Evolutionary conservation across 2,113 vertebrate species (phyloP), one percentile per base, ranked within the genome.

Genomic region (Melanerpes aurifrons): DNA sequence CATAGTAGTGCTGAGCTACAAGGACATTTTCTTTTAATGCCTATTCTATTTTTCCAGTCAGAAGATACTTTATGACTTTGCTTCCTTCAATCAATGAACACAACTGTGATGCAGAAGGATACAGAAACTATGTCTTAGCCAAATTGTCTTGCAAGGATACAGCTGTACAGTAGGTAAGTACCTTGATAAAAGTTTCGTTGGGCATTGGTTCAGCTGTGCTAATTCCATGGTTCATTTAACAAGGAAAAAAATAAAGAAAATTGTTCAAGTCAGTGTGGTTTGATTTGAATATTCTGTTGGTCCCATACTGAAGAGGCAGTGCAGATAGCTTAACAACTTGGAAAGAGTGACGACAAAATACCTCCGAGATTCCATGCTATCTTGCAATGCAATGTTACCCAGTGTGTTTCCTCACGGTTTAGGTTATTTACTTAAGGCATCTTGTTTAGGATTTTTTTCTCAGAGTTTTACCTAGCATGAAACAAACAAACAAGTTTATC

Each of bases 391-490:
- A 87, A 67, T 8, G 13, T 90, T 94, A 85, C 90, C 91, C 95
- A 94, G 94, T 95, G 90, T 94, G 57, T 95, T 93, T 91, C 80
- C 67, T 89, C 7, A 2, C 70, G 56, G 74, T 86, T 84, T 59
- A 84, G 21, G 76, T 75, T 43, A 76, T 70, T 71, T 50, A 88
- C 76, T 97, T 97, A 97, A 97, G 97, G 97, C 95, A 95, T 93
- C 91, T 84, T 53, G 84, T 77, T 73, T 32, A 90, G 70, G 32
- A 3, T 5, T 18, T 24, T 85, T 82, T 95, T 58, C 78, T 83
- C 29, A 31, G 67, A 48, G 74, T 91, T 88, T 92, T 71, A 75
- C 82, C 76, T 73, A 74, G 56, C 62, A 32, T 45, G 32, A 87
- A 83, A 80, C 54, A 95, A 92, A 84, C 66, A 73, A 92, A 63